phyloP scores from a whole-genome alignment of 2,797 vertebrate genomes.

The Steatocranus sp. region DNA sequence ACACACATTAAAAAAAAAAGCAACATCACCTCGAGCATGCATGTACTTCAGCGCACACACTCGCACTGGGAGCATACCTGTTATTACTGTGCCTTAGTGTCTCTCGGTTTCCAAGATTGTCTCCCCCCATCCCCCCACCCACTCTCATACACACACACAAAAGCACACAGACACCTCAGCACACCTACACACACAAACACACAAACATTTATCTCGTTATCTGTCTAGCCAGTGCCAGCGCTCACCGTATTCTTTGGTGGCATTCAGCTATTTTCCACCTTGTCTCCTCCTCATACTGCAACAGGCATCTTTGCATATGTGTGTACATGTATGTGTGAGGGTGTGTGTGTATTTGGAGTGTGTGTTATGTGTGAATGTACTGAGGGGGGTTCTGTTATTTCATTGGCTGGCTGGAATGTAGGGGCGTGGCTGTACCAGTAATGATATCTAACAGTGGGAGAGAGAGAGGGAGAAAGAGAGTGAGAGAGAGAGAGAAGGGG shows the following conservation, averaged over 20 bases:
- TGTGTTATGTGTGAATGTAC: background rate
- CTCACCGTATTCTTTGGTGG: background rate
- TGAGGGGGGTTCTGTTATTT: background rate
- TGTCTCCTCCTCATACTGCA: slow-evolving; percentile 2
- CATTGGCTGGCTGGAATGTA: slow-evolving; percentile 47
- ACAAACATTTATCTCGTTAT: background rate
- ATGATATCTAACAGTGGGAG: slow-evolving; percentile 56
- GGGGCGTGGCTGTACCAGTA: slow-evolving; percentile 54
- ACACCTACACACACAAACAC: background rate
- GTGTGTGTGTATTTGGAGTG: background rate
- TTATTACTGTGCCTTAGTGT: background rate
- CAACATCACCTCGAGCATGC: background rate
- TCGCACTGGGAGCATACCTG: background rate
- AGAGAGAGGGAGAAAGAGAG: slow-evolving; percentile 1
- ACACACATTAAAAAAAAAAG: background rate
- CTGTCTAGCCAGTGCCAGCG: slow-evolving; percentile 13
- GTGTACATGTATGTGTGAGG: background rate
- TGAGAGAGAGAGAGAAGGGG: background rate
- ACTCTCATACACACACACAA: background rate
- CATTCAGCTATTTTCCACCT: background rate
- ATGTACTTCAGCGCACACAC: background rate
- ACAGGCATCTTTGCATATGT: slow-evolving; percentile 24
- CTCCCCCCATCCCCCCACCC: background rate
- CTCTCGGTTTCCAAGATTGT: background rate
- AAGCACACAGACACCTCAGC: background rate